A percentile compares a stretch with the other conserved stretches of the same genome.
These are phyloP conservation scores for Anniella stebbinsi DNA, from an alignment of 2,797 vertebrate species.

Conservation along the genomic window DNA sequence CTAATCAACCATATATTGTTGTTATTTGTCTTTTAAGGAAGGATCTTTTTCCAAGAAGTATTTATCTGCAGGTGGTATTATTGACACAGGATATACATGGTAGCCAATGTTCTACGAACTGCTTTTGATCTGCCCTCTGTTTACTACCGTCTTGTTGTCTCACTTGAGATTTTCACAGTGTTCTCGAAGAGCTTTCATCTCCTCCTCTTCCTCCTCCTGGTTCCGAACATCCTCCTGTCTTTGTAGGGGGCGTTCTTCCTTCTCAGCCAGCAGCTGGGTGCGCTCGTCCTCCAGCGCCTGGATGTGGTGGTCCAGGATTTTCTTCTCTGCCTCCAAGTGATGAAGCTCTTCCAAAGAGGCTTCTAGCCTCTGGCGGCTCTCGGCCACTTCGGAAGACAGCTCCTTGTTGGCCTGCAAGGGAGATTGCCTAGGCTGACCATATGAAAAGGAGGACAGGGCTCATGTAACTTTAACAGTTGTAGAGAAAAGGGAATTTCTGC, in stretches of 20 bases:
- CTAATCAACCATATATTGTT: no score
- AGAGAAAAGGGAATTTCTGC: no score
- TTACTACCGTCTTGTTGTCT: no score
- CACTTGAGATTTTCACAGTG: slow-evolving; percentile 16
- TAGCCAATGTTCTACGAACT: no score
- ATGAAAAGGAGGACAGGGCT: no score
- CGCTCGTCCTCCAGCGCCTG: slow-evolving; percentile 72
- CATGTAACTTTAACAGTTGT: no score
- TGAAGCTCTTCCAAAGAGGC: slow-evolving; percentile 69
- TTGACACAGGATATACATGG: no score
- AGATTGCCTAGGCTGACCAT: neutral
- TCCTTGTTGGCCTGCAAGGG: slow-evolving; percentile 67
- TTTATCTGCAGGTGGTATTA: no score
- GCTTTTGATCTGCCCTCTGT: no score
- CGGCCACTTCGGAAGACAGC: slow-evolving; percentile 74
- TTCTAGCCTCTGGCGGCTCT: slow-evolving; percentile 54
- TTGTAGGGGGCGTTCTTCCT: slow-evolving; percentile 62
- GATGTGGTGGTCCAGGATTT: slow-evolving; percentile 60
- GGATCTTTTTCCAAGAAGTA: no score
- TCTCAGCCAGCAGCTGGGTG: slow-evolving; percentile 76
- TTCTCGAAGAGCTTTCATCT: neutral
- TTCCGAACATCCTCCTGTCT: slow-evolving; percentile 15
- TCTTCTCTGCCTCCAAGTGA: slow-evolving; percentile 72
- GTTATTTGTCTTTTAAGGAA: no score
- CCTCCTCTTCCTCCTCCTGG: neutral